These are phyloP conservation scores for Albula glossodonta DNA, from an alignment of 2,113 vertebrate species.

Conservation along the genomic window DNA sequence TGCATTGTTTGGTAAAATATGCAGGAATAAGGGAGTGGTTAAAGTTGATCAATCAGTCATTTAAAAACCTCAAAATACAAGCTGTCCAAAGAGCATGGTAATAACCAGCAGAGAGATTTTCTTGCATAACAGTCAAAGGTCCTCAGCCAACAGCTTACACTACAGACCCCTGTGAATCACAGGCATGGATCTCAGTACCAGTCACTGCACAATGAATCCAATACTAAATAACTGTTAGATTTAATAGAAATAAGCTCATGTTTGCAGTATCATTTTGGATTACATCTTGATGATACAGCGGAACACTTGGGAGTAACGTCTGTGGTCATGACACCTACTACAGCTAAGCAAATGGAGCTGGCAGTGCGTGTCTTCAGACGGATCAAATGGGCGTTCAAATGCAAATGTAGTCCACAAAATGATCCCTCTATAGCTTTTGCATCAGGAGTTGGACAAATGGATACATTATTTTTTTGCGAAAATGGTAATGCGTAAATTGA, in stretches of 20 bases:
- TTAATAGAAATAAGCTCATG: neutral
- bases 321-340: neutral
- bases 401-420: neutral
- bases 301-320: neutral
- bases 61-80: no score
- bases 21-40: neutral
- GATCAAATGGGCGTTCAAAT: neutral
- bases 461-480: neutral
- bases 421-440: neutral
- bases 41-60: neutral
- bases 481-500: neutral
- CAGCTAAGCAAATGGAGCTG: neutral
- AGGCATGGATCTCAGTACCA: neutral
- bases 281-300: neutral
- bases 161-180: neutral
- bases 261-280: neutral
- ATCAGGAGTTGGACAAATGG: neutral
- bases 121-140: neutral
- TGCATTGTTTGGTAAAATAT: neutral
- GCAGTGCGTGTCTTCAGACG: neutral
- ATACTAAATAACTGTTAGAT: neutral
- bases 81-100: neutral
- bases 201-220: neutral
- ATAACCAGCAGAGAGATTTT: neutral
- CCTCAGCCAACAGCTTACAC: neutral